These are phyloP conservation scores for Rhipidura dahli DNA, from an alignment of 2,113 vertebrate species.

Conservation along the genomic window DNA sequence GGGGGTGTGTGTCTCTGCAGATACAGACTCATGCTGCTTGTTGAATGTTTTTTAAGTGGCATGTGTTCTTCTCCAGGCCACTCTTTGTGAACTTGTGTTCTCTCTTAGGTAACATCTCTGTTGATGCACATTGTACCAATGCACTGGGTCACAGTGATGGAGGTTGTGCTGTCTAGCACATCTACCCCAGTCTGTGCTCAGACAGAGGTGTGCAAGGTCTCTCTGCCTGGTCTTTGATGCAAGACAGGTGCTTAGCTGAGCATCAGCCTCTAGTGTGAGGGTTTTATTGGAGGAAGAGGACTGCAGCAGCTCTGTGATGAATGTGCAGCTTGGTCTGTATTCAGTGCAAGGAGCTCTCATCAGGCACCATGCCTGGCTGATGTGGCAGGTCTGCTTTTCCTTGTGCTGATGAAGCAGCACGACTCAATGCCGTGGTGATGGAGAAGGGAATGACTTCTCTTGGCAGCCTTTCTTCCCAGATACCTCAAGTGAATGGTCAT, in stretches of 20 bases:
- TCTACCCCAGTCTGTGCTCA: neutral
- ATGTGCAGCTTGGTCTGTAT: neutral
- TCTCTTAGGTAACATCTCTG: fast-evolving
- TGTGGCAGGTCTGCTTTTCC: neutral
- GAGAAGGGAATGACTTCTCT: neutral
- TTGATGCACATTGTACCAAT: neutral
- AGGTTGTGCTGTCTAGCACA: neutral
- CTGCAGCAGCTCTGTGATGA: neutral
- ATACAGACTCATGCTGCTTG: neutral
- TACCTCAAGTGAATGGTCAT: neutral
- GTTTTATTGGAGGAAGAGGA: neutral
- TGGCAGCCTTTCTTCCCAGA: neutral
- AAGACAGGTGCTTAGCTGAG: neutral
- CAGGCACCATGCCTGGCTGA: neutral
- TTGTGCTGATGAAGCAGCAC: neutral
- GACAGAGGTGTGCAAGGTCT: neutral
- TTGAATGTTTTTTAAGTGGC: neutral
- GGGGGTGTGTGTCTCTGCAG: neutral
- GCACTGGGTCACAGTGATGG: fast-evolving
- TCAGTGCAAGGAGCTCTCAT: neutral
- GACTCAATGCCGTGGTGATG: neutral
- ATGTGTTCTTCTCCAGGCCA: neutral
- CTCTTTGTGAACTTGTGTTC: neutral
- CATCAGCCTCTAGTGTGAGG: neutral
- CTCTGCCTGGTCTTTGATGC: neutral